These are phyloP conservation scores for Myoxocephalus aenaeus DNA, from an alignment of 2,797 vertebrate species.

Conservation along the genomic window DNA sequence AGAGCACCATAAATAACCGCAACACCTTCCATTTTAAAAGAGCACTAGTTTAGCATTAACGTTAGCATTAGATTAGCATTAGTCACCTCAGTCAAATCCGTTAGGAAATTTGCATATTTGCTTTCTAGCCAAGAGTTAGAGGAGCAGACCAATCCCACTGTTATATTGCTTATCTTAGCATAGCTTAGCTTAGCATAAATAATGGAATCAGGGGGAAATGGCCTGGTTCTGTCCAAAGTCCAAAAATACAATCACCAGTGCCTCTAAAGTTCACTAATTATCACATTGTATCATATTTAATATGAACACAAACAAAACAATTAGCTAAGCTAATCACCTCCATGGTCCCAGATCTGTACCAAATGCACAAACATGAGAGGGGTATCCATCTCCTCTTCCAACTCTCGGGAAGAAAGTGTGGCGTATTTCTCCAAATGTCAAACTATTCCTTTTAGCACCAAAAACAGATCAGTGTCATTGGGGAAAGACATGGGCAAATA, in stretches of 20 bases:
- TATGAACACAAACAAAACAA: neutral
- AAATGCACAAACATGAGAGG: neutral
- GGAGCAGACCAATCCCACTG: neutral
- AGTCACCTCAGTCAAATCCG: neutral
- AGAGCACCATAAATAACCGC: neutral
- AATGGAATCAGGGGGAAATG: conserved; percentile 1
- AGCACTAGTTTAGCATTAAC: neutral
- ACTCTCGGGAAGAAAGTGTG: neutral
- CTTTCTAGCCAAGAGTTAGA: neutral
- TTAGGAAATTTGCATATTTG: neutral
- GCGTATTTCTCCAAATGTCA: neutral
- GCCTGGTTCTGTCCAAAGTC: neutral
- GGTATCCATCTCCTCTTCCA: neutral
- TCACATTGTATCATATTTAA: neutral
- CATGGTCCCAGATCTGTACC: neutral
- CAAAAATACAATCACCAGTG: neutral
- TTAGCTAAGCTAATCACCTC: neutral
- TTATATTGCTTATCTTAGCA: neutral
- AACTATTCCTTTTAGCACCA: neutral
- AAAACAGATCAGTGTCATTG: neutral
- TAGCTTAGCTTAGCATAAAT: conserved; percentile 9
- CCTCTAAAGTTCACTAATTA: neutral
- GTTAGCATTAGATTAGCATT: neutral
- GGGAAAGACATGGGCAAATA: neutral
- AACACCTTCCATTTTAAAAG: neutral